Evolutionary conservation across 2,888 invertebrate genomes (phyloP).

Genomic region (Calliphora vomitoria): DNA sequence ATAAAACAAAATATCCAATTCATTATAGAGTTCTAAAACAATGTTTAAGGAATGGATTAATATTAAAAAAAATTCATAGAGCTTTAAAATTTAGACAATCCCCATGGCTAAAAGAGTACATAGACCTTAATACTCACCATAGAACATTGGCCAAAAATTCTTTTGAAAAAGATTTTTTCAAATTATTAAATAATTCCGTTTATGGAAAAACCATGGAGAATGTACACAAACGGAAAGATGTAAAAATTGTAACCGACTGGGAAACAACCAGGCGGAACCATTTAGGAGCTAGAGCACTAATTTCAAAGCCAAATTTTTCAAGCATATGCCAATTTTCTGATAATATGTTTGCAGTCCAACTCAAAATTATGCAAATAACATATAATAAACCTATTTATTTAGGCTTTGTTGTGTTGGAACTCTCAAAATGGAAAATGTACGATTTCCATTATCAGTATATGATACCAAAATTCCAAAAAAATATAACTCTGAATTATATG

Average conservation of each 20-base stretch:
- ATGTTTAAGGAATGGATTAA: not conserved
- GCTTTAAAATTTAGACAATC: not conserved
- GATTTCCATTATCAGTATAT: too few relatives aligned
- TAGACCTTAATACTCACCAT: not conserved
- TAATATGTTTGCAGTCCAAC: too few relatives aligned
- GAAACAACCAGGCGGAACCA: not conserved
- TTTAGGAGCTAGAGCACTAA: not conserved
- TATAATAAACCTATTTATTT: not conserved
- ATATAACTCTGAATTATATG: not conserved
- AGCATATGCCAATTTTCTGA: too few relatives aligned
- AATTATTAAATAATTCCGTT: too few relatives aligned
- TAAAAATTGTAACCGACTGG: not conserved
- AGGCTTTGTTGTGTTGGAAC: not conserved
- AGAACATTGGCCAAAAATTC: slow-evolving; percentile 1
- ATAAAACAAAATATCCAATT: not conserved
- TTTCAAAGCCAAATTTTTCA: not conserved
- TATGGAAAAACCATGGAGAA: too few relatives aligned
- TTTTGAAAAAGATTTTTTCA: too few relatives aligned
- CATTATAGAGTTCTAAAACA: not conserved
- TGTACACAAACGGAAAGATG: not conserved
- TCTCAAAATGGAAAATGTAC: too few relatives aligned
- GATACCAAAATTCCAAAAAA: not conserved
- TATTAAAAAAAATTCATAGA: not conserved
- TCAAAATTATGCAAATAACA: too few relatives aligned
- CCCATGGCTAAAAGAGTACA: not conserved